Evolutionary conservation across 2,888 invertebrate species (phyloP).

Genomic region (Cyclophora punctaria): DNA sequence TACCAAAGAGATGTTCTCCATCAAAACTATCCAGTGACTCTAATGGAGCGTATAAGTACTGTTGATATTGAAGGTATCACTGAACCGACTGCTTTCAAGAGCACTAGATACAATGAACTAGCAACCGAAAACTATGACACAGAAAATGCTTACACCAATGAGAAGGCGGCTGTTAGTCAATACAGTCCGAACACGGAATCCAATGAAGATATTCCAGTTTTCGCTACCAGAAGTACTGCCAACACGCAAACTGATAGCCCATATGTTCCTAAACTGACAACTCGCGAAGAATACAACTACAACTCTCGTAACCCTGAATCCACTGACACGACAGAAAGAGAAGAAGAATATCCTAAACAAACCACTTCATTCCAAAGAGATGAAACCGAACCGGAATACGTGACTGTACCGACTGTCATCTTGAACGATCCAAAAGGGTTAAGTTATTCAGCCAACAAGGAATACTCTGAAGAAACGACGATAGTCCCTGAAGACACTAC

Average conservation of each 20-base stretch:
- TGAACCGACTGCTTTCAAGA: slow-evolving; percentile 42
- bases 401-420: slow-evolving; percentile 34
- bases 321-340: slow-evolving; percentile 37
- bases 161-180: slow-evolving; percentile 48
- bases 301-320: slow-evolving; percentile 43
- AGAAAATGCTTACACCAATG: slow-evolving; percentile 62
- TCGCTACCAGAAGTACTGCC: slow-evolving; percentile 28
- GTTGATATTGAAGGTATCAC: slow-evolving; percentile 65
- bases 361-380: slow-evolving; percentile 39
- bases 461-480: slow-evolving; percentile 36
- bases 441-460: slow-evolving; percentile 33
- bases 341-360: slow-evolving; percentile 38
- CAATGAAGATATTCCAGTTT: slow-evolving; percentile 30
- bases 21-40: slow-evolving; percentile 78
- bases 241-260: slow-evolving; percentile 37
- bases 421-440: slow-evolving; percentile 41
- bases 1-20: slow-evolving; percentile 78
- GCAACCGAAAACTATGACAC: slow-evolving; percentile 45
- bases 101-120: slow-evolving; percentile 33
- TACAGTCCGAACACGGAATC: slow-evolving; percentile 32
- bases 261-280: slow-evolving; percentile 37
- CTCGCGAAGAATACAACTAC: slow-evolving; percentile 41
- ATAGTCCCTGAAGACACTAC: slow-evolving; percentile 25
- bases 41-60: slow-evolving; percentile 66
- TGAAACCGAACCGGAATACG: slow-evolving; percentile 26